phyloP scores from a whole-genome alignment of 2,113 vertebrate genomes.

The Electrona antarctica region DNA sequence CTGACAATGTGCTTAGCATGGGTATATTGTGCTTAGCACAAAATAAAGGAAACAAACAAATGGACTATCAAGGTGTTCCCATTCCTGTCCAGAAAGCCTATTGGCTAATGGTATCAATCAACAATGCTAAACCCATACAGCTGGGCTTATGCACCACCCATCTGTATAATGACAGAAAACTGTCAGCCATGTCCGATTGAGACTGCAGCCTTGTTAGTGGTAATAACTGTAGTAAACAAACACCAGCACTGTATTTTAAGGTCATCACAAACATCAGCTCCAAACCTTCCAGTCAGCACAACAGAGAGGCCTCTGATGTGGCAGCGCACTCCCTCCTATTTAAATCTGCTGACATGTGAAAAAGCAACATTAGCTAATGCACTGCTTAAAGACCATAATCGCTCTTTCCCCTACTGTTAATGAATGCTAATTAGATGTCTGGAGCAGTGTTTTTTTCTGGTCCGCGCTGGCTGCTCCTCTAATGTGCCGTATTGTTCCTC shows the following conservation, averaged over 20 bases:
- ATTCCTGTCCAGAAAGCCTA: background rate
- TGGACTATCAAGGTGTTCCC: background rate
- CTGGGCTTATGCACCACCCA: conserved; percentile 34
- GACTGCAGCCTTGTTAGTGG: conserved; percentile 63
- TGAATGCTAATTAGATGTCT: conserved; percentile 83
- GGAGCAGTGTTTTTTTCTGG: conserved; percentile 66
- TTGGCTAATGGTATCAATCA: background rate
- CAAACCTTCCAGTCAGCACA: conserved; percentile 72
- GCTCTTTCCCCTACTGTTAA: conserved; percentile 81
- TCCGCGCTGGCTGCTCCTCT: conserved; percentile 77
- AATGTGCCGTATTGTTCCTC: conserved; percentile 79
- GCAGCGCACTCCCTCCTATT: conserved; percentile 65
- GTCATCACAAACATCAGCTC: conserved; percentile 65
- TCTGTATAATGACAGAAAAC: conserved; percentile 37
- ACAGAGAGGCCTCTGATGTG: conserved; percentile 68
- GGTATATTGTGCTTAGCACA: too few relatives aligned
- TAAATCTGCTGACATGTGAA: conserved; percentile 79
- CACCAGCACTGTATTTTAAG: conserved; percentile 65
- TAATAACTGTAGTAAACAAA: conserved; percentile 72
- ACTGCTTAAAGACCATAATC: conserved; percentile 83
- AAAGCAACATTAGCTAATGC: conserved; percentile 82
- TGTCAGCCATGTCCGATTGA: conserved; percentile 58
- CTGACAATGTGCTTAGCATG: background rate
- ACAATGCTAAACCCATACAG: conserved; percentile 15
- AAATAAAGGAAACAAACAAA: background rate